phyloP scores from a whole-genome alignment of 2,888 invertebrate species.

The Teleiodes luculella region DNA sequence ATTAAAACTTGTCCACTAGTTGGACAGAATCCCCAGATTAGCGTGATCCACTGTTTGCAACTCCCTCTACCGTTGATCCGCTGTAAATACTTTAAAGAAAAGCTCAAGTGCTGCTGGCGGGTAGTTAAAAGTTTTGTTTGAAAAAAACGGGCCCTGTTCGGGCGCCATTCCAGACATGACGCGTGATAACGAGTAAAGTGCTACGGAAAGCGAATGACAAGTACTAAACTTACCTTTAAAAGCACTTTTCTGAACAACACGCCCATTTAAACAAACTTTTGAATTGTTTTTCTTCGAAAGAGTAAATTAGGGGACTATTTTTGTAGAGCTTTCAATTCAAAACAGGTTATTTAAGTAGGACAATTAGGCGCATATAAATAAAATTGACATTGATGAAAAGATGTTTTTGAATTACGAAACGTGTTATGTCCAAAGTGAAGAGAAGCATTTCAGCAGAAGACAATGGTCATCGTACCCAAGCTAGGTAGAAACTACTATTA shows the following conservation, averaged over 20 bases:
- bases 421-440: too few species aligned
- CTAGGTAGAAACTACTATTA: too few species aligned
- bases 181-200: slow-evolving; percentile 10
- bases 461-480: too few species aligned
- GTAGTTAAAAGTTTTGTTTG: slow-evolving; percentile 45
- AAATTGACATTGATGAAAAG: too few species aligned
- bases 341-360: too few species aligned
- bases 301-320: too few species aligned
- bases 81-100: background rate
- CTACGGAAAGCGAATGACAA: background rate
- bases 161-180: slow-evolving; percentile 41
- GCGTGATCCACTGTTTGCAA: slow-evolving; percentile 25
- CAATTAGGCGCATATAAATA: too few species aligned
- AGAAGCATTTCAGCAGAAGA: too few species aligned
- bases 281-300: too few species aligned
- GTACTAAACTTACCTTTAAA: background rate
- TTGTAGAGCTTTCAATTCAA: too few species aligned
- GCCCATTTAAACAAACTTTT: background rate
- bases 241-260: background rate
- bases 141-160: slow-evolving; percentile 50
- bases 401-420: too few species aligned
- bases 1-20: slow-evolving; percentile 63
- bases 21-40: slow-evolving; percentile 41
- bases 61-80: background rate
- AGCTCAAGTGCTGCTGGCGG: slow-evolving; percentile 23